Conservation (phyloP, 2,888 invertebrate species). For the Eristalis pertinax region DNA sequence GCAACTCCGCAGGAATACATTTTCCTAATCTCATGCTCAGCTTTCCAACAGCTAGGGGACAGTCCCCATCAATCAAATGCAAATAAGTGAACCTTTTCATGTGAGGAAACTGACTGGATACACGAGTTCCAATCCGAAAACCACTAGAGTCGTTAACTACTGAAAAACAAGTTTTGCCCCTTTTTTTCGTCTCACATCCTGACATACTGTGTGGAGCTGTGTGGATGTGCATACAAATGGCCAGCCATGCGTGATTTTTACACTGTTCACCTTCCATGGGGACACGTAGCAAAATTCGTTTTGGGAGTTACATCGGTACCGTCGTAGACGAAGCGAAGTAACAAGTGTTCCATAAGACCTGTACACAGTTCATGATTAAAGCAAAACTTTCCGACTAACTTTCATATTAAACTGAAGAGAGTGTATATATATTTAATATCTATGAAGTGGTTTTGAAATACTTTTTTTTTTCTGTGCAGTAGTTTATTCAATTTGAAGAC, state of each 20-base stretch:
- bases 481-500: slow-evolving; percentile 40
- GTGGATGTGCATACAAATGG: neutral
- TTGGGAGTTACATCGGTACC: neutral
- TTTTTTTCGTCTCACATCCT: neutral
- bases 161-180: slow-evolving; percentile 10
- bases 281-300: slow-evolving; percentile 43
- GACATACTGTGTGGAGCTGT: neutral
- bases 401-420: neutral
- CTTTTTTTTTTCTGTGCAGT: slow-evolving; percentile 16
- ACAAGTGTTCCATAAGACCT: slow-evolving; percentile 22
- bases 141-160: slow-evolving; percentile 41
- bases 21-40: slow-evolving; percentile 37
- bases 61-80: slow-evolving; percentile 58
- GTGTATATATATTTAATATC: slow-evolving; percentile 38
- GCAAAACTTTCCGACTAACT: slow-evolving; percentile 33
- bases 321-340: slow-evolving; percentile 14
- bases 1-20: neutral
- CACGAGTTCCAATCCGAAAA: slow-evolving; percentile 51
- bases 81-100: slow-evolving; percentile 58
- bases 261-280: slow-evolving; percentile 30
- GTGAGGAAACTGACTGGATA: slow-evolving; percentile 20
- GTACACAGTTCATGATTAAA: slow-evolving; percentile 6
- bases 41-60: neutral
- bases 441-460: slow-evolving; percentile 52
- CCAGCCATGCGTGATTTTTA: slow-evolving; percentile 29